Base-by-base conservation (phyloP, 2,888 invertebrate species). In the Folsomia candida region DNA sequence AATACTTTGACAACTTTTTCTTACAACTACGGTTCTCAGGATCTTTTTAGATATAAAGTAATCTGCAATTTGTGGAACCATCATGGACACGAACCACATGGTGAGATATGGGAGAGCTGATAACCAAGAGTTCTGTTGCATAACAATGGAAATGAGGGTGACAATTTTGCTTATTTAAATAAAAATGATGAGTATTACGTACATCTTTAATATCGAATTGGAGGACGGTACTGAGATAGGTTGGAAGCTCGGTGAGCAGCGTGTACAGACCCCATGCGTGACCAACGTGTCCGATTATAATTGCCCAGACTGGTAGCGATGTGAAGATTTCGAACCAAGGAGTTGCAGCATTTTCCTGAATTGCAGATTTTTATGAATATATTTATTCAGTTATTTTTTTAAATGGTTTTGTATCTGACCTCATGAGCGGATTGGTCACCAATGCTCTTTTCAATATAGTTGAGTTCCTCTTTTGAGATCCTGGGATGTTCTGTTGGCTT, bases 261-360 rank as follows among this genome's bases (percentile, higher is more conserved):
- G 84, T 81, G 68, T 84, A 82, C 47, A 83, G 81, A 29, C 84
- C 84, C 72, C 80, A 81, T 0, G 71, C 72, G 57, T 76, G 76
- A 1, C 76, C 72, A 25, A 74, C 68, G 26, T 76, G 76, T 24
- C 74, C 22, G 67, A 59, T 68, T 9, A 84, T 80, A 72, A 86
- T 85, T 1, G 86, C 85, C 70, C 83, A 82, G 0, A 86, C 83
- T 0, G 86, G 84, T 1, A 81, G 72, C 0, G 86, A 86, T 18
- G 82, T 83, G 0, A 85, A 68, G 66, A 87, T 82, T 14, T 81
- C 80, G 26, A 75, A 79, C 86, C 86, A 87, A 1, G 86, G 86
- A n/a, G 86, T 82, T 14, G 74, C 28, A n/a, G 25, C 26, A 27
- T 70, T 64, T 47, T 28, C 62, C 62, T 62, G n/a, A n/a, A n/a